Evolutionary conservation across 2,888 invertebrate species (phyloP), one percentile per base, ranked within the genome.

Genomic region (Aethes cnicana): DNA sequence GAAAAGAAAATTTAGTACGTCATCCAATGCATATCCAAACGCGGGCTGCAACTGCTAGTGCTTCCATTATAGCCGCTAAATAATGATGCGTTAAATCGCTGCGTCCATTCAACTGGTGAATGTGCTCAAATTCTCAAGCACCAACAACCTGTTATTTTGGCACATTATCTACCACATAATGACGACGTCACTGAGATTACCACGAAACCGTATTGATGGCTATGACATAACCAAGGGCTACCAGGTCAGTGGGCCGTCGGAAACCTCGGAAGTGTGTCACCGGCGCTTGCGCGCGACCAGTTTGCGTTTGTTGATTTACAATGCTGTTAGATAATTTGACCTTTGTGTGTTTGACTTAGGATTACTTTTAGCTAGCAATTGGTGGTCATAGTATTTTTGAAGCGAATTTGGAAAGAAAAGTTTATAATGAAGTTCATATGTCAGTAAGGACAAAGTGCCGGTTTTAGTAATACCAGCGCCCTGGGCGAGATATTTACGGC

Each of bases 251-350:
- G 63, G 71, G 70, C 47, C 61, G 59, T 69, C 75, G 70, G 76
- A 72, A 74, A 68, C 42, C 46, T 44, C 43, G 49, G 53, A 81
- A 70, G 69, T 78, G 68, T 81, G 82, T 81, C 46, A 72, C 62
- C 56, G 62, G 49, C 56, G 46, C 53, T 54, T 55, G 58, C 55
- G 52, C 64, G 66, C 59, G 66, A 67, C 69, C 39, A 37, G 46
- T 30, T 37, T 36, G 43, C 37, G 47, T 37, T 39, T 52, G 41
- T 42, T 26, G 41, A 46, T 52, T 52, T 52, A 74, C 73, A 71
- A 73, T 65, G 61, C 57, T 68, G 67, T 84, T 84, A 83, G 78
- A 82, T 84, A 84, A 84, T 58, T 62, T 78, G 84, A 84, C 84
- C 84, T 84, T 81, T 81, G 69, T 65, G 62, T 71, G 61, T 72